These are phyloP conservation scores for Tortrix viridana DNA, from an alignment of 2,888 invertebrate genomes.

Conservation along the genomic window DNA sequence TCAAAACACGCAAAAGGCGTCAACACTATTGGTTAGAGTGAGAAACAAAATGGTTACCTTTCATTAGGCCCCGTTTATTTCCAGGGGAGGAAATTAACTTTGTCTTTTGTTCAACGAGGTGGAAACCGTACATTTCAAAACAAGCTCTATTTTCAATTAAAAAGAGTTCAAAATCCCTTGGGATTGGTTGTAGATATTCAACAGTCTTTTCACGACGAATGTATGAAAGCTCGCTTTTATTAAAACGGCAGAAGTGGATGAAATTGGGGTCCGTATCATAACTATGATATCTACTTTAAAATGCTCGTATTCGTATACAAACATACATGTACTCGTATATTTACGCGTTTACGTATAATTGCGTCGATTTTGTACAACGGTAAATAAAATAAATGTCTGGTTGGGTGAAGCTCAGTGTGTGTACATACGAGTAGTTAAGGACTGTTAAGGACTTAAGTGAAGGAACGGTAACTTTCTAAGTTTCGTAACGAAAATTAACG, in stretches of 20 bases:
- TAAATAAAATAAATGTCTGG: no score
- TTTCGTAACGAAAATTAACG: no score
- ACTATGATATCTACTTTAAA: constrained; percentile 6
- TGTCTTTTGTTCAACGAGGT: constrained; percentile 26
- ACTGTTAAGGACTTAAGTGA: no score
- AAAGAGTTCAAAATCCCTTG: constrained; percentile 11
- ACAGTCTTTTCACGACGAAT: constrained; percentile 19
- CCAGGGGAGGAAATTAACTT: constrained; percentile 35
- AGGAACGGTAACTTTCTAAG: no score
- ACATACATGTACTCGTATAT: no score
- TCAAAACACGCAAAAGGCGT: constrained; percentile 7
- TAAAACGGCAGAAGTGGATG: constrained; percentile 20
- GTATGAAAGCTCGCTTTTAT: constrained; percentile 28
- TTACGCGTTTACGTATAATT: no score
- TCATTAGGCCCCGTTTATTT: constrained; percentile 31
- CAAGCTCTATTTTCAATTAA: background rate
- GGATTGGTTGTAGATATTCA: constrained; percentile 14
- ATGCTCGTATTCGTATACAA: background rate
- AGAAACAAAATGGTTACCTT: constrained; percentile 36
- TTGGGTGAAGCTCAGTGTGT: no score
- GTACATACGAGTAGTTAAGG: no score
- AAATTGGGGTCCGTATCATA: constrained; percentile 5
- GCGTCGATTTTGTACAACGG: no score
- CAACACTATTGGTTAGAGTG: constrained; percentile 29
- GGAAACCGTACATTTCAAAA: constrained; percentile 3